Evolutionary conservation across 1,140 invertebrate genomes (phyloP).

Genomic region (Musca vetustissima): DNA sequence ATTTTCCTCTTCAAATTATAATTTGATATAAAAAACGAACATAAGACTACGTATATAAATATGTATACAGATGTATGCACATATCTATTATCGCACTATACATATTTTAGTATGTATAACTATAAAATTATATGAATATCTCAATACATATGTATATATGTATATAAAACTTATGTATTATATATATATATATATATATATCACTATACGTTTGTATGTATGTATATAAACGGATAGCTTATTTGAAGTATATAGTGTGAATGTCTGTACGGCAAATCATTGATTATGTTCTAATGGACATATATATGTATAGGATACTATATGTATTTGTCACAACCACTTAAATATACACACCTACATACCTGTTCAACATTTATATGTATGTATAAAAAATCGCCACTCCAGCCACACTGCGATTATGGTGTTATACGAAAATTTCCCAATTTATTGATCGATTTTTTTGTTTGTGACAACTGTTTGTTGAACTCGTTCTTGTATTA

Average conservation of each 20-base stretch:
- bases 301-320: too few species aligned
- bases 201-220: constrained; percentile 33
- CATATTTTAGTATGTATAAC: constrained; percentile 40
- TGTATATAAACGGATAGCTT: not conserved
- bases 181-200: constrained; percentile 15
- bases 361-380: constrained; percentile 29
- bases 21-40: too few species aligned
- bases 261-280: too few species aligned
- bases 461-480: not conserved
- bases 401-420: not conserved
- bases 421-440: not conserved
- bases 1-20: too few species aligned
- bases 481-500: not conserved
- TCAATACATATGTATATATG: constrained; percentile 21
- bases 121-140: constrained; percentile 17
- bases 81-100: not conserved
- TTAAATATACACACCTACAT: constrained; percentile 12
- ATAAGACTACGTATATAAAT: not conserved
- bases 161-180: constrained; percentile 35
- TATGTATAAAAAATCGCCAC: constrained; percentile 28
- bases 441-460: not conserved
- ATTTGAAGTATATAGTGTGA: too few species aligned
- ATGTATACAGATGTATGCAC: constrained; percentile 2
- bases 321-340: constrained; percentile 3
- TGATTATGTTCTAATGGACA: too few species aligned